These are phyloP conservation scores for Agelas oroides DNA, from an alignment of 37 sponge, comb jelly and placozoan genomes.

Conservation along the genomic window DNA sequence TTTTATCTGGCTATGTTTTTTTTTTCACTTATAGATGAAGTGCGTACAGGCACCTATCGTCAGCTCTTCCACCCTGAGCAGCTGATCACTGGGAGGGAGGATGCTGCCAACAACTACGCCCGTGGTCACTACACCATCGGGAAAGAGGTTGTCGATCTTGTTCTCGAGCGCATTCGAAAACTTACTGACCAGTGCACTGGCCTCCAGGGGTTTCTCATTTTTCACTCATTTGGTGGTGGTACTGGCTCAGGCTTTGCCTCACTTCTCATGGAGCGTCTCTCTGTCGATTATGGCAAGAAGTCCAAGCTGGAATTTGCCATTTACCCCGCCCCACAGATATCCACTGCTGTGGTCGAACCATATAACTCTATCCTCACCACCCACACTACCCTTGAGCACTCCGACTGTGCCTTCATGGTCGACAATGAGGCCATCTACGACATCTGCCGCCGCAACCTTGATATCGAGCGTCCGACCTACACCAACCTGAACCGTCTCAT, in stretches of 20 bases:
- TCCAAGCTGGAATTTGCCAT: slow-evolving; percentile 95
- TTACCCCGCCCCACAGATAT: slow-evolving; percentile 95
- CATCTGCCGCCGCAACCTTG: slow-evolving; percentile 89
- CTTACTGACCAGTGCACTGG: slow-evolving; percentile 97
- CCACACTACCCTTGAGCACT: slow-evolving; percentile 94
- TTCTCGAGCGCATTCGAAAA: slow-evolving; percentile 91
- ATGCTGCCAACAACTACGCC: slow-evolving; percentile 97
- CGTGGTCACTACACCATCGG: slow-evolving; percentile 97
- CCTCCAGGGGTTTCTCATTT: slow-evolving; percentile 96
- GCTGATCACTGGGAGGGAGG: slow-evolving; percentile 92
- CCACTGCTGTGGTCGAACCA: slow-evolving; percentile 98
- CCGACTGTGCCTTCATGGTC: slow-evolving; percentile 99
- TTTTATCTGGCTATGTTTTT: too few relatives aligned
- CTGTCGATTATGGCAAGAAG: slow-evolving; percentile 97
- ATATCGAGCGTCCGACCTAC: slow-evolving; percentile 89
- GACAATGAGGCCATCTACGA: slow-evolving; percentile 99
- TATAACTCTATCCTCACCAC: slow-evolving; percentile 97
- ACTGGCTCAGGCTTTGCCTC: slow-evolving; percentile 97
- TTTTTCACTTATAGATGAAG: slow-evolving; percentile 75
- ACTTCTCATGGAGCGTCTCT: slow-evolving; percentile 96
- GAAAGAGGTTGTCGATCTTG: slow-evolving; percentile 89
- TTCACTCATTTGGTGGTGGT: slow-evolving; percentile 97
- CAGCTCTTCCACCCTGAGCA: slow-evolving; percentile 97
- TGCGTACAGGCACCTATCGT: slow-evolving; percentile 92
- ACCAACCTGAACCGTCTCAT: slow-evolving; percentile 90